Evolutionary conservation across 1,140 invertebrate genomes (phyloP).

Genomic region (Neodiprion lecontei): DNA sequence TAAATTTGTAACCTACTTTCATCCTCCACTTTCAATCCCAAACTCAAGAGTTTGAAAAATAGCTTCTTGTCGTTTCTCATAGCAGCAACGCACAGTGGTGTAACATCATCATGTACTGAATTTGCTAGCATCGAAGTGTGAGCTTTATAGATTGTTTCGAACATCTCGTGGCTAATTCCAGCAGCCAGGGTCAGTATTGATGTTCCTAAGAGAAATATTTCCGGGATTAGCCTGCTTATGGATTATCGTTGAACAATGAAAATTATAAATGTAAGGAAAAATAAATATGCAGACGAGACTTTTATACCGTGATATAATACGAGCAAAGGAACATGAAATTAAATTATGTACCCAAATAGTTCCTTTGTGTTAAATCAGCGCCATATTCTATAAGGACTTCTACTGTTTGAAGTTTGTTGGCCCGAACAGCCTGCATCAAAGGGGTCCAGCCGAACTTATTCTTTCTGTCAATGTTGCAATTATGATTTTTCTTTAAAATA

Average conservation of each 20-base stretch:
- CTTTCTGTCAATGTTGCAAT: constrained; percentile 47
- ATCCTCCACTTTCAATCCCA: constrained; percentile 38
- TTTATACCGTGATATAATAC: constrained; percentile 7
- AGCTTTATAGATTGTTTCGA: constrained; percentile 44
- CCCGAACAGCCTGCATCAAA: constrained; percentile 62
- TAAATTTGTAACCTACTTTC: constrained; percentile 35
- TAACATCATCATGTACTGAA: constrained; percentile 46
- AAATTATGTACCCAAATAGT: constrained; percentile 55
- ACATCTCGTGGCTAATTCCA: constrained; percentile 47
- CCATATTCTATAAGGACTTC: constrained; percentile 53
- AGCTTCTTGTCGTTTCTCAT: constrained; percentile 51
- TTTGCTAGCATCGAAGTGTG: constrained; percentile 42
- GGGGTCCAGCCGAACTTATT: constrained; percentile 65
- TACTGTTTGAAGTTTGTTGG: constrained; percentile 54
- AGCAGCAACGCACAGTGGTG: constrained; percentile 52
- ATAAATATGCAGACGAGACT: constrained; percentile 1
- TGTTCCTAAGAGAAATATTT: constrained; percentile 37
- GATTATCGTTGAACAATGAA: neutral
- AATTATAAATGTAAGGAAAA: constrained; percentile 13
- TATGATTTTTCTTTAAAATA: constrained; percentile 38
- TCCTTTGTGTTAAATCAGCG: constrained; percentile 52
- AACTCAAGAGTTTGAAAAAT: constrained; percentile 44
- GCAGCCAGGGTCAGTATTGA: constrained; percentile 48
- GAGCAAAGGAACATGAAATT: constrained; percentile 14
- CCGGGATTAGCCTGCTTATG: neutral